A percentile compares a stretch with the other conserved stretches of the same genome.
Evolutionary conservation across 2,888 invertebrate species (phyloP).

Genomic region (Mythimna albipuncta): DNA sequence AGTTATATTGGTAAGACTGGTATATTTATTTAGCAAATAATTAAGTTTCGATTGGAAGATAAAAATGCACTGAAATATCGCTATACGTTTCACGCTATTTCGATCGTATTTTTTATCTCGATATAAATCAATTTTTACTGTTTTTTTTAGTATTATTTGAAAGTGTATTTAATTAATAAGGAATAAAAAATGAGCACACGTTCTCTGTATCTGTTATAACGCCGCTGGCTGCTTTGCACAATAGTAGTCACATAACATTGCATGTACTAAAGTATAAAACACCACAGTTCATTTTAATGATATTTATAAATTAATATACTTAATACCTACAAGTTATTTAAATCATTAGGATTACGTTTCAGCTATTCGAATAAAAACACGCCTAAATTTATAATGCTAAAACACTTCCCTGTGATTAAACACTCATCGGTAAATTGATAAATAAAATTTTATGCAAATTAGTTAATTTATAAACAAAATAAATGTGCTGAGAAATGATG

Average conservation of each 20-base stretch:
- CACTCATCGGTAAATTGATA: not conserved
- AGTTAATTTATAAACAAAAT: constrained; percentile 6
- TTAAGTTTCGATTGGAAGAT: too few relatives aligned
- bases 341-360: not conserved
- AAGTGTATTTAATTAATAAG: not conserved
- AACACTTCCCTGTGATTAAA: constrained; percentile 1
- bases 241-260: not conserved
- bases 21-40: too few relatives aligned
- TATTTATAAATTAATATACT: not conserved
- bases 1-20: not conserved
- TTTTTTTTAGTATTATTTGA: not conserved
- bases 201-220: not conserved
- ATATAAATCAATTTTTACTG: too few relatives aligned
- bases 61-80: too few relatives aligned
- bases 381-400: not conserved
- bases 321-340: too few relatives aligned
- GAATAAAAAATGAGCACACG: not conserved
- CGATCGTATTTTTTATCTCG: too few relatives aligned
- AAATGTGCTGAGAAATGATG: constrained; percentile 37
- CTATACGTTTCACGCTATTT: too few relatives aligned
- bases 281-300: not conserved
- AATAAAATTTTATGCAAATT: not conserved
- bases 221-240: not conserved
- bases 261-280: not conserved
- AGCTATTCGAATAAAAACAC: not conserved